A percentile compares a stretch with the other conserved stretches of the same genome.
Evolutionary conservation across 1,140 invertebrate species (phyloP).

Genomic region (Pseudomyrmex gracilis): DNA sequence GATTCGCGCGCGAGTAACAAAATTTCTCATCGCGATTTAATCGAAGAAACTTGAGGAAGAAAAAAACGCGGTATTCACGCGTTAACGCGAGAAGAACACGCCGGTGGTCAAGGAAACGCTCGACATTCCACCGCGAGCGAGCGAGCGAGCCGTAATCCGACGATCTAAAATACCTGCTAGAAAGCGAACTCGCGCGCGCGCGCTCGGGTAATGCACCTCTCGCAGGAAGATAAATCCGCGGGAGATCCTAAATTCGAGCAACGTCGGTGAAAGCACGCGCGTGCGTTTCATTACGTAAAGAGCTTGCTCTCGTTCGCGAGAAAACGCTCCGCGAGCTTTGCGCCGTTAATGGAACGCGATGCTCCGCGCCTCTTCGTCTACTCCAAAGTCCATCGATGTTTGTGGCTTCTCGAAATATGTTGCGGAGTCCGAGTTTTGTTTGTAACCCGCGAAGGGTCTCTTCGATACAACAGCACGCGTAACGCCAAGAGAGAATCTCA

Average conservation of each 20-base stretch:
- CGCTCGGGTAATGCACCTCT: constrained; percentile 57
- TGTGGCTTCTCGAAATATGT: no score
- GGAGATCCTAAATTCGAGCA: constrained; percentile 53
- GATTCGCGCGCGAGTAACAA: no score
- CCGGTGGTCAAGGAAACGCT: not conserved
- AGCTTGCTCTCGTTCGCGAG: constrained; percentile 24
- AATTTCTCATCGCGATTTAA: no score
- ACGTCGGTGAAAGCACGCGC: constrained; percentile 66
- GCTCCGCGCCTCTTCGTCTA: not conserved
- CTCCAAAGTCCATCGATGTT: no score
- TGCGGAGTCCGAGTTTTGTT: no score
- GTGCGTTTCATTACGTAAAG: constrained; percentile 58
- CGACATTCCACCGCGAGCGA: not conserved
- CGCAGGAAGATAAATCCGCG: constrained; percentile 30
- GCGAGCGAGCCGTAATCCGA: constrained; percentile 53
- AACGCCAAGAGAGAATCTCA: not conserved
- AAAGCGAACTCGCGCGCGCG: constrained; percentile 64
- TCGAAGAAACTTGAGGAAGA: not conserved
- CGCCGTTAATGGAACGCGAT: not conserved
- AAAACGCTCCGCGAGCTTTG: constrained; percentile 29
- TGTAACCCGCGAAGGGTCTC: no score
- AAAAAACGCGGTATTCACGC: not conserved
- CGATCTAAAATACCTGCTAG: constrained; percentile 67
- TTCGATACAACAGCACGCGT: not conserved
- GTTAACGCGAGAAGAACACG: not conserved